A percentile compares a stretch with the other conserved stretches of the same genome.
Evolutionary conservation across 2,888 invertebrate species (phyloP).

Genomic region (Luffia ferchaultella): DNA sequence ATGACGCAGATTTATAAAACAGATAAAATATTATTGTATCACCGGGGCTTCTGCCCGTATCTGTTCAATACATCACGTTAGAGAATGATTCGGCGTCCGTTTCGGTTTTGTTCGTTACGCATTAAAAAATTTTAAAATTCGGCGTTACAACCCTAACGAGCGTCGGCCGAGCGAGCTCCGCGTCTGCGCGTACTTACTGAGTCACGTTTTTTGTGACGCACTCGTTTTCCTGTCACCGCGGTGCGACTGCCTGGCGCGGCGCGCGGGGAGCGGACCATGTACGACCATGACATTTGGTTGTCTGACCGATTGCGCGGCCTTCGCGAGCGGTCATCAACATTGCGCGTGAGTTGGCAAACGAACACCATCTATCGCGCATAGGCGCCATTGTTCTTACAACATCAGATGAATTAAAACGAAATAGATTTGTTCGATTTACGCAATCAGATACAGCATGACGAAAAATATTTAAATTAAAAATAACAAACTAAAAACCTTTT

Average conservation of each 20-base stretch:
- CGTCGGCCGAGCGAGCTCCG: conserved; percentile 6
- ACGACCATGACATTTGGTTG: conserved; percentile 61
- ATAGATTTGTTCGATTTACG: too few relatives aligned
- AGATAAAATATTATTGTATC: too few relatives aligned
- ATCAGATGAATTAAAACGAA: background rate
- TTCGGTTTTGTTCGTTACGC: too few relatives aligned
- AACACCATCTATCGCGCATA: background rate
- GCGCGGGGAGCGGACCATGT: conserved; percentile 22
- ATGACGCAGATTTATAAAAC: too few relatives aligned
- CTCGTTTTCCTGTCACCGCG: conserved; percentile 7
- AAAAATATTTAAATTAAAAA: too few relatives aligned
- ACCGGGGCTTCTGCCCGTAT: too few relatives aligned
- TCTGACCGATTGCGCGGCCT: conserved; percentile 64
- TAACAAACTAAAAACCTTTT: too few relatives aligned
- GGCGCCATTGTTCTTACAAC: background rate
- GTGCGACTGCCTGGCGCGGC: conserved; percentile 39
- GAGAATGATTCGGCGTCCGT: too few relatives aligned
- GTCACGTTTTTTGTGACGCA: conserved; percentile 58
- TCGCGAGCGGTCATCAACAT: conserved; percentile 60
- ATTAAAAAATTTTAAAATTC: background rate
- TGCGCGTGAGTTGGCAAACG: conserved; percentile 27
- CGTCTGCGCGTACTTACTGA: conserved; percentile 25
- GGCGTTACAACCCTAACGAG: background rate
- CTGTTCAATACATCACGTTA: too few relatives aligned
- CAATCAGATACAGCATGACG: too few relatives aligned